Percentiles rank a stretch among this genome's conserved stretches.
Conservation (phyloP, 2,797 vertebrate genomes). For the Pteronotus mesoamericanus region DNA sequence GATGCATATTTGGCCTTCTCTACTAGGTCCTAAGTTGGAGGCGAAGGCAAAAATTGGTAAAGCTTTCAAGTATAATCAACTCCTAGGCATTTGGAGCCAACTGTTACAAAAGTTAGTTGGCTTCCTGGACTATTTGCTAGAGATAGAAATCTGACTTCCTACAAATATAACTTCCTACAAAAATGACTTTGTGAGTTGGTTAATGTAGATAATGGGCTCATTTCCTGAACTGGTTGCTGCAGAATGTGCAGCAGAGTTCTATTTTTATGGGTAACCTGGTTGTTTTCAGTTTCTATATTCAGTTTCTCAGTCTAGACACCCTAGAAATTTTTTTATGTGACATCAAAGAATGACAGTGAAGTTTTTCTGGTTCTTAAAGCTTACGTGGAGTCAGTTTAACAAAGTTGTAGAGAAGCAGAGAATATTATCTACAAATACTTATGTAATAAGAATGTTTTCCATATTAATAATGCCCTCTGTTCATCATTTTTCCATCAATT, state of each 20-base stretch:
- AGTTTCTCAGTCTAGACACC: constrained; percentile 85
- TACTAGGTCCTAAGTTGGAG: not conserved
- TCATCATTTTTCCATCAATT: constrained; percentile 77
- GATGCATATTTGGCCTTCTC: not conserved
- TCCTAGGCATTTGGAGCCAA: not conserved
- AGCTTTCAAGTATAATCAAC: not conserved
- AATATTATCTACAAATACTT: constrained; percentile 83
- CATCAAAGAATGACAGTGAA: constrained; percentile 93
- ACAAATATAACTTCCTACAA: not conserved
- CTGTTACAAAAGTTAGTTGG: not conserved
- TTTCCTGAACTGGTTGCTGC: not conserved
- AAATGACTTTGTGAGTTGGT: not conserved
- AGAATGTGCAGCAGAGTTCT: not conserved
- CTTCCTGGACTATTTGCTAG: not conserved
- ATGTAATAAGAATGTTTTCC: constrained; percentile 87
- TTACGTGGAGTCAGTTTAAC: constrained; percentile 85
- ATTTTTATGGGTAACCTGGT: not conserved
- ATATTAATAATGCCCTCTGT: constrained; percentile 85
- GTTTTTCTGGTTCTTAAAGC: constrained; percentile 77
- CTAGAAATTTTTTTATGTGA: constrained; percentile 94
- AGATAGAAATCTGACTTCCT: not conserved
- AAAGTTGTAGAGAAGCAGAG: constrained; percentile 82
- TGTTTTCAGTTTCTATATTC: not conserved
- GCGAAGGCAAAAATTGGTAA: not conserved
- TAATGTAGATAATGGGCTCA: too few species aligned